phyloP scores from a whole-genome alignment of 2,113 vertebrate species.

The Mustela nigripes region DNA sequence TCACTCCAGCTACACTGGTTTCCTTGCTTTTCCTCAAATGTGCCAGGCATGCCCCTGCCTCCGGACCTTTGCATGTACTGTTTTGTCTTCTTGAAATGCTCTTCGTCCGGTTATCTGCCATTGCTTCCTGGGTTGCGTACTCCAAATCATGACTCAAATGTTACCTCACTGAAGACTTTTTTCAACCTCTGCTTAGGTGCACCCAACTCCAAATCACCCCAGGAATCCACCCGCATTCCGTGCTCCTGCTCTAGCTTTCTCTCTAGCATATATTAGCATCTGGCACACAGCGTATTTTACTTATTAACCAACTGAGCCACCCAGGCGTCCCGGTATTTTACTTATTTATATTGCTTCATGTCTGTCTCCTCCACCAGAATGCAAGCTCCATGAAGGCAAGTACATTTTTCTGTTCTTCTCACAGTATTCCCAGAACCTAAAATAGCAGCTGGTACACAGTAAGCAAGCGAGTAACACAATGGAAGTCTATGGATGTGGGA shows the following conservation, averaged over 20 bases:
- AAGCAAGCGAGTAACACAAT: not conserved
- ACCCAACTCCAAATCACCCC: too few relatives aligned
- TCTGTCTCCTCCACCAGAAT: not conserved
- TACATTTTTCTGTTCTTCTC: not conserved
- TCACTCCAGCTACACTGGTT: not conserved
- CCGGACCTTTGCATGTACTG: not conserved
- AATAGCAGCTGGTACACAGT: not conserved
- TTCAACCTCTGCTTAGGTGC: too few relatives aligned
- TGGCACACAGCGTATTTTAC: not conserved
- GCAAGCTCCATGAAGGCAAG: not conserved
- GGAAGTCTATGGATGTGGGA: accelerated
- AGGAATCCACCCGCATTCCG: not conserved
- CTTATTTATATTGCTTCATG: too few relatives aligned
- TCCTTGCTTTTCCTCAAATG: not conserved
- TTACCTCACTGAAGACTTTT: not conserved
- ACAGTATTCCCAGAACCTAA: not conserved
- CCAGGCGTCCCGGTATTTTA: not conserved
- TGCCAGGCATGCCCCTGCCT: not conserved
- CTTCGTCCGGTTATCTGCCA: not conserved
- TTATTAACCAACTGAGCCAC: too few relatives aligned
- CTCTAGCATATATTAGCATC: not conserved
- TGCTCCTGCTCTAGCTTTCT: not conserved
- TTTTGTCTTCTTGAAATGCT: not conserved
- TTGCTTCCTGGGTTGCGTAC: not conserved
- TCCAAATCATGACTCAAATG: not conserved